phyloP scores from a whole-genome alignment of 2,113 vertebrate species.

The Ciconia stormi region DNA sequence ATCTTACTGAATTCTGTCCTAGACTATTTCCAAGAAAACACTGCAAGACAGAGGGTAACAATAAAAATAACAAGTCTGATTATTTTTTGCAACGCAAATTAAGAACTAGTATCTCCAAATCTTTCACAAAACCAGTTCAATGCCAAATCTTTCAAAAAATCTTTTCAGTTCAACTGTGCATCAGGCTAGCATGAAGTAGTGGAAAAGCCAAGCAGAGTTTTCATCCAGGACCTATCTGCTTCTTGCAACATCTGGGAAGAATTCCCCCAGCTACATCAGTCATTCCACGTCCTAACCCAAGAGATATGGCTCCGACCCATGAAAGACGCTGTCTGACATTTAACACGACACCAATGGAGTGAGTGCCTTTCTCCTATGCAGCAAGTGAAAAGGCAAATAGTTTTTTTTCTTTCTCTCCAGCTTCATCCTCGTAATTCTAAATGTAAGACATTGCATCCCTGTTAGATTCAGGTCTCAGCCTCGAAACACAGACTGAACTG shows the following conservation, averaged over 20 bases:
- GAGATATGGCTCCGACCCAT: neutral
- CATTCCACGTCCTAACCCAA: neutral
- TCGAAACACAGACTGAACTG: neutral
- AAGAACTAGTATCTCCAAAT: neutral
- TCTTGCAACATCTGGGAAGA: constrained; percentile 23
- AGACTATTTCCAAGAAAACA: neutral
- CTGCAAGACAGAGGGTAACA: neutral
- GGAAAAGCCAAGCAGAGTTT: constrained; percentile 13
- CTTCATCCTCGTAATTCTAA: neutral
- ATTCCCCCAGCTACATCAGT: neutral
- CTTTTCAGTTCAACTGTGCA: neutral
- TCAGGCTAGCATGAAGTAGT: neutral
- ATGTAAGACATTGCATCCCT: neutral
- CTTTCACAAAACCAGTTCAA: neutral
- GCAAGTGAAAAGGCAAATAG: neutral
- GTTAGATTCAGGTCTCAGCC: neutral
- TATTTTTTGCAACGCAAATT: neutral
- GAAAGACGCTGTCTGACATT: neutral
- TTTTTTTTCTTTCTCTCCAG: neutral
- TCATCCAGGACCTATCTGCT: neutral
- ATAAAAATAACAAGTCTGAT: neutral
- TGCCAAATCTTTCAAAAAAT: neutral
- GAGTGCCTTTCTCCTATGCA: neutral
- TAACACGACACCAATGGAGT: neutral
- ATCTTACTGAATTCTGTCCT: neutral